Evolutionary conservation across 2,888 invertebrate genomes (phyloP).

Genomic region (Scaptomyza polygonia): DNA sequence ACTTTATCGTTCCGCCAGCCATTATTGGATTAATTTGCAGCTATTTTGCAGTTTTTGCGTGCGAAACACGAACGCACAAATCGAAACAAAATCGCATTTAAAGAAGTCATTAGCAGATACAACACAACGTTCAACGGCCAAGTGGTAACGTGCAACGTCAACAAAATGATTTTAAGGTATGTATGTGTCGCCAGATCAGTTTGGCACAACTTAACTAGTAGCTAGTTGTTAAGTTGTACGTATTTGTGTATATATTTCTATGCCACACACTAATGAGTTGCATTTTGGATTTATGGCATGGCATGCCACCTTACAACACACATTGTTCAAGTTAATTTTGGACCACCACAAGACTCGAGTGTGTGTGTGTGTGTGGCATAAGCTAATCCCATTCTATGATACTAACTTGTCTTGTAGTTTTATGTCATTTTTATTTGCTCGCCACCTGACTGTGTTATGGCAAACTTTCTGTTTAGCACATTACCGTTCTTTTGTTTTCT

Average conservation of each 20-base stretch:
- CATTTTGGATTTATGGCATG: slow-evolving; percentile 38
- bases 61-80: slow-evolving; percentile 43
- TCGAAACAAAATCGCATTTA: slow-evolving; percentile 49
- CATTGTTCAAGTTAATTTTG: slow-evolving; percentile 57
- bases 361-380: slow-evolving; percentile 31
- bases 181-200: slow-evolving; percentile 31
- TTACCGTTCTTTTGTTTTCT: slow-evolving; percentile 36
- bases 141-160: slow-evolving; percentile 66
- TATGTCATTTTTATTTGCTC: slow-evolving; percentile 49
- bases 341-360: background rate
- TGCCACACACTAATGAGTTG: slow-evolving; percentile 39
- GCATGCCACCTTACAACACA: slow-evolving; percentile 21
- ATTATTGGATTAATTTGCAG: slow-evolving; percentile 69
- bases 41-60: slow-evolving; percentile 36
- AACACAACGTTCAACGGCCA: slow-evolving; percentile 46
- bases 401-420: slow-evolving; percentile 31
- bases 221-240: slow-evolving; percentile 9
- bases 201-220: slow-evolving; percentile 2
- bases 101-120: slow-evolving; percentile 73
- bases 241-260: slow-evolving; percentile 37
- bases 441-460: slow-evolving; percentile 27
- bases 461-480: slow-evolving; percentile 44
- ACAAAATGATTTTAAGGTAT: slow-evolving; percentile 82
- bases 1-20: slow-evolving; percentile 39
- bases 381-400: slow-evolving; percentile 15